Percentiles rank a stretch among this genome's conserved stretches.
Evolutionary conservation across 2,797 vertebrate species (phyloP).

Genomic region (Crocidura indochinensis): DNA sequence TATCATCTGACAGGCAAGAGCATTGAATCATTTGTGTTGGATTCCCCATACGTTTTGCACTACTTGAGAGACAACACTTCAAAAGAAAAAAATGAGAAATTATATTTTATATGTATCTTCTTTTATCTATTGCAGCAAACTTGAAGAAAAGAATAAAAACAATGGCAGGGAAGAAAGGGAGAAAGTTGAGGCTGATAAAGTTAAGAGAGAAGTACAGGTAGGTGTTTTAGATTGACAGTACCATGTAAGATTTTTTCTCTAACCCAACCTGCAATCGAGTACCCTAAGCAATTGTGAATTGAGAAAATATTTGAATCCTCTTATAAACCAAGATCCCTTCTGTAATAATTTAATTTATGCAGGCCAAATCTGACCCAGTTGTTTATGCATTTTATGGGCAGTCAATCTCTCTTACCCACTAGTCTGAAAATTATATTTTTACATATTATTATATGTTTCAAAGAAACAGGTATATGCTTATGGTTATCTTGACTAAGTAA

Average conservation of each 20-base stretch:
- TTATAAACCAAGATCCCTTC: background rate
- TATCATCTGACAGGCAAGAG: too few species aligned
- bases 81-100: background rate
- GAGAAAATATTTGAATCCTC: background rate
- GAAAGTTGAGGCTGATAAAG: constrained; percentile 48
- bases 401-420: background rate
- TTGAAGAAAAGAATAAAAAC: constrained; percentile 78
- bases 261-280: too few species aligned
- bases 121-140: constrained; percentile 72
- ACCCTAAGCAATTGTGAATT: background rate
- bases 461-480: background rate
- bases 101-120: constrained; percentile 68
- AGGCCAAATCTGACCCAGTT: background rate
- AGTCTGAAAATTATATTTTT: background rate
- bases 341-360: background rate
- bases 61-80: too few species aligned
- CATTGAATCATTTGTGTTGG: too few species aligned
- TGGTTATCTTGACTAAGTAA: background rate
- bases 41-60: too few species aligned
- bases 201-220: constrained; percentile 82
- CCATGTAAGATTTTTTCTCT: too few species aligned
- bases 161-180: constrained; percentile 24
- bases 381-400: background rate
- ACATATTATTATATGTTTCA: too few species aligned
- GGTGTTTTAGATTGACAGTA: background rate